A percentile compares a stretch with the other conserved stretches of the same genome.
These are phyloP conservation scores for Heliconius sara DNA, from an alignment of 2,888 invertebrate genomes.

Conservation along the genomic window DNA sequence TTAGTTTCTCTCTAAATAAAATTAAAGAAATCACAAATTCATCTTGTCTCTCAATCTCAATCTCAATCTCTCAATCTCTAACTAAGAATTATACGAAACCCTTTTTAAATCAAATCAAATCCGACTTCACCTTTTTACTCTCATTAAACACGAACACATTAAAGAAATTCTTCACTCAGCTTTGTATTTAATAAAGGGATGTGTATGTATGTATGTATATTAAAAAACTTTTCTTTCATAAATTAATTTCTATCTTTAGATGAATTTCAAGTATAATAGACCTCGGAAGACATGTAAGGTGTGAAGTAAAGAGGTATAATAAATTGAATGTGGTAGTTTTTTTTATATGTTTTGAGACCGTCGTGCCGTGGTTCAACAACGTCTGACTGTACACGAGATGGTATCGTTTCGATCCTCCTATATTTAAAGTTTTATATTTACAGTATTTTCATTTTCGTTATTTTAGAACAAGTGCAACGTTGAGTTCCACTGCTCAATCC, in stretches of 20 bases:
- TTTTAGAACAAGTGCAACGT: no score
- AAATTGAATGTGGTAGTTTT: neutral
- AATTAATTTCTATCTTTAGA: slow-evolving; percentile 14
- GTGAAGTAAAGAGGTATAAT: slow-evolving; percentile 6
- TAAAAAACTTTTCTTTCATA: slow-evolving; percentile 3
- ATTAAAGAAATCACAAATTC: no score
- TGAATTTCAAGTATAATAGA: slow-evolving; percentile 13
- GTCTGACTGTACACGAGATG: neutral
- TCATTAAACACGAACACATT: neutral
- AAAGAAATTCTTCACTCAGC: slow-evolving; percentile 11
- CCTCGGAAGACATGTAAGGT: slow-evolving; percentile 9
- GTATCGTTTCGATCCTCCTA: neutral
- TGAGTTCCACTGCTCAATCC: no score
- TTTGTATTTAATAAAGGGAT: slow-evolving; percentile 11
- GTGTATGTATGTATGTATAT: slow-evolving; percentile 4
- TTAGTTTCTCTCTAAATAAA: no score
- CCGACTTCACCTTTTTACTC: neutral
- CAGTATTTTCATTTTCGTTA: no score
- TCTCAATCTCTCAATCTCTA: no score
- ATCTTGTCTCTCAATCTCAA: neutral
- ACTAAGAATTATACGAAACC: neutral
- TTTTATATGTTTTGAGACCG: neutral
- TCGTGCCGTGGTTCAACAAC: neutral
- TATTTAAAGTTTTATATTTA: no score
- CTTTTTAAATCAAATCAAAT: neutral